phyloP scores from a whole-genome alignment of 2,888 invertebrate genomes.

The Nemapogon koenigi region DNA sequence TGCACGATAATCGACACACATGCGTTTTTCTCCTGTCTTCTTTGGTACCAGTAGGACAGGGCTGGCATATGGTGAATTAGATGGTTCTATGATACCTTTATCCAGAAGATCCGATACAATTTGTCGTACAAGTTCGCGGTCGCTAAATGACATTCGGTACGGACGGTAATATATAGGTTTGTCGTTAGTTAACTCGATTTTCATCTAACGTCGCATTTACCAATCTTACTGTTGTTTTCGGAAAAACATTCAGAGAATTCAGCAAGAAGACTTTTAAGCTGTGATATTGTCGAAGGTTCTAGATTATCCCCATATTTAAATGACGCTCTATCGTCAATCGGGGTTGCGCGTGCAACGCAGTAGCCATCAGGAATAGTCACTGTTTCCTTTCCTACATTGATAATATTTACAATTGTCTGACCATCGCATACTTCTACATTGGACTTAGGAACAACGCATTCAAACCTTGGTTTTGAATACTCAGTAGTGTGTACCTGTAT shows the following conservation, averaged over 20 bases:
- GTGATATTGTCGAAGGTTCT: neutral
- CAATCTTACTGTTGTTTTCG: constrained; percentile 4
- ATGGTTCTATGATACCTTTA: constrained; percentile 16
- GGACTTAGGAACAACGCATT: constrained; percentile 1
- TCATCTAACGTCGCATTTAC: constrained; percentile 7
- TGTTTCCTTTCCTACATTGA: neutral
- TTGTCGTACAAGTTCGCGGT: constrained; percentile 16
- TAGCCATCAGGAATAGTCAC: neutral
- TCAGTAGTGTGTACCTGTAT: neutral
- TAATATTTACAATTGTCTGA: neutral
- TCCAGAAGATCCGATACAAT: constrained; percentile 16
- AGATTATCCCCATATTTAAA: constrained; percentile 1
- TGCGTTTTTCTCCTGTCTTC: constrained; percentile 15
- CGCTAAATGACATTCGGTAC: constrained; percentile 17
- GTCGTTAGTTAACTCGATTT: constrained; percentile 11
- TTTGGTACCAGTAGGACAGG: constrained; percentile 19
- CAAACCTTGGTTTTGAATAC: constrained; percentile 1
- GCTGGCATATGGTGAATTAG: constrained; percentile 17
- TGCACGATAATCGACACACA: constrained; percentile 18
- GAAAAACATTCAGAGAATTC: constrained; percentile 7
- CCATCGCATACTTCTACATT: constrained; percentile 6
- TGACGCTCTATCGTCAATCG: neutral
- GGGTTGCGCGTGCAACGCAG: neutral
- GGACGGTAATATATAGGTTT: constrained; percentile 17
- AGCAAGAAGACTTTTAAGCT: constrained; percentile 1